Conservation (phyloP, 2,888 invertebrate species). For the Drosophila stalkeri region DNA sequence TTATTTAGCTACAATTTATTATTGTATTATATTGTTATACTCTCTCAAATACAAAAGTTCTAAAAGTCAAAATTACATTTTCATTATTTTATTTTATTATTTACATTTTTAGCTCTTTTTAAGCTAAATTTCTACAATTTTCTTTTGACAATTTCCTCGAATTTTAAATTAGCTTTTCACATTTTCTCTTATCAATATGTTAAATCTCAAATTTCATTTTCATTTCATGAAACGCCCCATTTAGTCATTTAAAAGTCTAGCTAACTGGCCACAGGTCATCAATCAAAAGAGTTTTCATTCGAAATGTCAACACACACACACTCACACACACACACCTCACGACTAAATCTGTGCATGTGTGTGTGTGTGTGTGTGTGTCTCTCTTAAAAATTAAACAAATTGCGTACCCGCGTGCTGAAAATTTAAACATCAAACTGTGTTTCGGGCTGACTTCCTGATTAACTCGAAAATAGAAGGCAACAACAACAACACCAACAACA, state of each 20-base stretch:
- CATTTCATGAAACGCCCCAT: slow-evolving; percentile 12
- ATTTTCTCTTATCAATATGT: slow-evolving; percentile 10
- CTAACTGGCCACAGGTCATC: slow-evolving; percentile 59
- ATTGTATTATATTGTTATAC: too few species aligned
- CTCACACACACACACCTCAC: slow-evolving; percentile 9
- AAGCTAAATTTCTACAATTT: background rate
- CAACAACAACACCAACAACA: slow-evolving; percentile 23
- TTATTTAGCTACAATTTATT: too few species aligned
- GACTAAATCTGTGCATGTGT: slow-evolving; percentile 23
- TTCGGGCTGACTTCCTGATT: slow-evolving; percentile 72
- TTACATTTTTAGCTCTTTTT: background rate
- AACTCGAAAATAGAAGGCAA: slow-evolving; percentile 60
- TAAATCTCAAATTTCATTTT: slow-evolving; percentile 40
- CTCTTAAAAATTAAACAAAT: slow-evolving; percentile 67
- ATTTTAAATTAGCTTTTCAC: slow-evolving; percentile 26
- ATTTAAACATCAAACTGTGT: slow-evolving; percentile 73
- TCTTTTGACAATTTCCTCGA: background rate
- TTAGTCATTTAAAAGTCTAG: slow-evolving; percentile 18
- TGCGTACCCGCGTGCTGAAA: slow-evolving; percentile 61
- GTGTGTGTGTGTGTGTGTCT: slow-evolving; percentile 26
- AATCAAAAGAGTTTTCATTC: slow-evolving; percentile 66
- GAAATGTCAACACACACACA: slow-evolving; percentile 66
- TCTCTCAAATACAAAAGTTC: background rate
- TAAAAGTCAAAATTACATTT: background rate
- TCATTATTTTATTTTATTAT: background rate